Conservation (phyloP, 1,140 invertebrate species). For the Andrena cerasifolii region DNA sequence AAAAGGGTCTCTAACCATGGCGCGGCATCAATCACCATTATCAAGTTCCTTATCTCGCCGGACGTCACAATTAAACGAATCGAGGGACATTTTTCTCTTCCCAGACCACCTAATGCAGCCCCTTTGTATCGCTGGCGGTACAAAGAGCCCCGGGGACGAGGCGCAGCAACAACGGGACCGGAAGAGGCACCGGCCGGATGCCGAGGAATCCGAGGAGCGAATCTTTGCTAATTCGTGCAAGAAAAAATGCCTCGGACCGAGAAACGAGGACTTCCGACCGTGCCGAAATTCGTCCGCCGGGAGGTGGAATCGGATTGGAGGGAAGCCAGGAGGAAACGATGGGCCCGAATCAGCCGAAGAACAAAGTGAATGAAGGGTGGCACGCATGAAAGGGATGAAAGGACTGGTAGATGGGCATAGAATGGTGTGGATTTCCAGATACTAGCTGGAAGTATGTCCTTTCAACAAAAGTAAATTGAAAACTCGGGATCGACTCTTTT, state of each 20-base stretch:
- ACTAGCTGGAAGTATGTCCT: too few relatives aligned
- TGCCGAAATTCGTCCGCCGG: conserved; percentile 3
- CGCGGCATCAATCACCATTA: conserved; percentile 46
- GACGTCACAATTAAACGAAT: conserved; percentile 55
- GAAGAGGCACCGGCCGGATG: conserved; percentile 22
- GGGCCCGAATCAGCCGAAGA: neutral
- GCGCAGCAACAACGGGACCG: conserved; percentile 19
- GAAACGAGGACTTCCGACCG: neutral
- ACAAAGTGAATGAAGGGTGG: conserved; percentile 7
- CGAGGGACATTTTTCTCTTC: conserved; percentile 42
- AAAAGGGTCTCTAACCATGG: conserved; percentile 3
- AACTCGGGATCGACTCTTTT: too few relatives aligned
- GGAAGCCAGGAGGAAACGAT: conserved; percentile 17
- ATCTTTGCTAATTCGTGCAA: conserved; percentile 40
- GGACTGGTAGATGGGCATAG: neutral
- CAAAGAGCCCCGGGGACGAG: neutral
- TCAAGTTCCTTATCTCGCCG: conserved; percentile 38
- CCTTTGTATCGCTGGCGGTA: conserved; percentile 22
- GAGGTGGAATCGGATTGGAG: conserved; percentile 12
- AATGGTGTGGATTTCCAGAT: neutral
- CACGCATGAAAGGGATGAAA: neutral
- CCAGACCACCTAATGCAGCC: neutral
- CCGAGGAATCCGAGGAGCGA: conserved; percentile 17
- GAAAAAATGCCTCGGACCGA: neutral
- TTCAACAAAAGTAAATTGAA: too few relatives aligned